phyloP scores from a whole-genome alignment of 1,140 invertebrate species.

The Andrena cerasifolii region DNA sequence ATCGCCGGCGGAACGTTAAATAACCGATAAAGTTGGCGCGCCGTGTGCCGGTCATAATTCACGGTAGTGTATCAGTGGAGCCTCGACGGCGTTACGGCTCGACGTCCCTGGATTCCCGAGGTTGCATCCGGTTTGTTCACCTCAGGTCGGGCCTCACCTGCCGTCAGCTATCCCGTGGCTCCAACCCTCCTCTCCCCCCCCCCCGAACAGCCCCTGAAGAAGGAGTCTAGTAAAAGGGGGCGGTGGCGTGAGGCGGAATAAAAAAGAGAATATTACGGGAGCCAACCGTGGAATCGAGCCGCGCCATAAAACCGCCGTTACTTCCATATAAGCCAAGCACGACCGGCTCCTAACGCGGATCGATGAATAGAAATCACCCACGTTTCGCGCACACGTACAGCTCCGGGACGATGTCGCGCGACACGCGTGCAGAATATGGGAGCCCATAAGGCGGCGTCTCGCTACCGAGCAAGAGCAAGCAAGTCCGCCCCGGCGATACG shows the following conservation, averaged over 20 bases:
- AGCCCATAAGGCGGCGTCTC: constrained; percentile 52
- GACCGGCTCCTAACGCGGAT: constrained; percentile 57
- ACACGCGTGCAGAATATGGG: constrained; percentile 65
- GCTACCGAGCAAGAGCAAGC: constrained; percentile 37
- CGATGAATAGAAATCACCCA: constrained; percentile 69
- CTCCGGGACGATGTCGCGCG: constrained; percentile 52
- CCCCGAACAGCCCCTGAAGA: background rate
- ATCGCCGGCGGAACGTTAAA: constrained; percentile 56
- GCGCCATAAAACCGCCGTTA: constrained; percentile 61
- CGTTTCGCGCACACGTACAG: constrained; percentile 63
- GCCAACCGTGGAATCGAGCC: constrained; percentile 39
- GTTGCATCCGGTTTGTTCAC: constrained; percentile 15
- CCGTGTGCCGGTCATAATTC: constrained; percentile 47
- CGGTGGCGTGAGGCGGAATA: constrained; percentile 24
- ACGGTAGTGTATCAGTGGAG: constrained; percentile 27
- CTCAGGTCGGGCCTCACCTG: background rate
- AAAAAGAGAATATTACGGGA: constrained; percentile 49
- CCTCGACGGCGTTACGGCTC: constrained; percentile 7
- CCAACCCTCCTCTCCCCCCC: background rate
- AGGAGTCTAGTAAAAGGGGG: constrained; percentile 5
- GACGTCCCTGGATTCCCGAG: constrained; percentile 3
- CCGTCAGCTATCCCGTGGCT: background rate
- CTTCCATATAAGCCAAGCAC: constrained; percentile 57
- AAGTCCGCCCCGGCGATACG: constrained; percentile 38
- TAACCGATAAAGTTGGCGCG: constrained; percentile 66